Conservation (phyloP, 2,797 vertebrate species). For the Cossypha heuglini region DNA sequence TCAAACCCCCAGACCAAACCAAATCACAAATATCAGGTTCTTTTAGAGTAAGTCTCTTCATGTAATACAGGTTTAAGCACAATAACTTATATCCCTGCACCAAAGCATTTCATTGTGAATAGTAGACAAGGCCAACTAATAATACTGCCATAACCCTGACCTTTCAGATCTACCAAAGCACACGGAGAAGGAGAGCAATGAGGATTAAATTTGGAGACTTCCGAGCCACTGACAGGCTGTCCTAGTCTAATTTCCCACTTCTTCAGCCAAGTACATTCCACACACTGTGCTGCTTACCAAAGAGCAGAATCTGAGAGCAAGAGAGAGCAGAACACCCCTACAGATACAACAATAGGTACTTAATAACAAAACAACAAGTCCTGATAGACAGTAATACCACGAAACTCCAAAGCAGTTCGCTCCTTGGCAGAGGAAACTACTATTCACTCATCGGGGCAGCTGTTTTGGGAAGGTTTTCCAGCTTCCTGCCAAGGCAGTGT, state of each 20-base stretch:
- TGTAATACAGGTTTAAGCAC: background rate
- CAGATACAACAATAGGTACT: background rate
- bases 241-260: background rate
- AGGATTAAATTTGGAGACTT: background rate
- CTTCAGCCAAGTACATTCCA: background rate
- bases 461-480: background rate
- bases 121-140: background rate
- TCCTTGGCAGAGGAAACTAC: constrained; percentile 11
- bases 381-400: background rate
- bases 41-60: background rate
- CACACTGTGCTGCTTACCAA: background rate
- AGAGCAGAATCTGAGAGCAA: background rate
- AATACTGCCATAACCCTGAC: background rate
- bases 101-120: background rate
- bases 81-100: background rate
- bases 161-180: background rate
- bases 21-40: background rate
- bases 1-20: background rate
- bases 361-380: background rate
- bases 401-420: background rate
- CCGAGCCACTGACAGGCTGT: background rate
- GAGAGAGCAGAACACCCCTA: background rate
- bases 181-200: background rate
- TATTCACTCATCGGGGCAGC: constrained; percentile 4
- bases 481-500: constrained; percentile 19